Evolutionary conservation across 2,113 vertebrate species (phyloP).

Genomic region (Silurus asotus): DNA sequence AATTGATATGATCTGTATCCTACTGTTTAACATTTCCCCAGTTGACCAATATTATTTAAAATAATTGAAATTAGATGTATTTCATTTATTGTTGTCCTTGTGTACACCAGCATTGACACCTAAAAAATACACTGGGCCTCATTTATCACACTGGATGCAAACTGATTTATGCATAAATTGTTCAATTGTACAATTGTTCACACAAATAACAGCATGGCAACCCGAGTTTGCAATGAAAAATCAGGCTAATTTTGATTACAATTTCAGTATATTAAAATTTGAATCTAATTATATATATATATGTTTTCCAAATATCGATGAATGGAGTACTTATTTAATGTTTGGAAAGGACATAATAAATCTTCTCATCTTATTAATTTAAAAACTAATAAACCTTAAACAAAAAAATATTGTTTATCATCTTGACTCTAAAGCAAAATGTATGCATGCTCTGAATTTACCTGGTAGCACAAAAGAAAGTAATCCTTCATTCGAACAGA

Average conservation of each 20-base stretch:
- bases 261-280: too few relatives aligned
- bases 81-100: background rate
- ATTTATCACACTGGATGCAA: background rate
- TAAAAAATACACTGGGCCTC: background rate
- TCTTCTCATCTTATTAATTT: background rate
- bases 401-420: background rate
- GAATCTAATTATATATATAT: too few relatives aligned
- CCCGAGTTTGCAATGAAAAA: too few relatives aligned
- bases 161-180: too few relatives aligned
- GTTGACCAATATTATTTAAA: background rate
- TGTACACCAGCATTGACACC: background rate
- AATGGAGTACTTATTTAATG: background rate
- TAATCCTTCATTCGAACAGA: constrained; percentile 84
- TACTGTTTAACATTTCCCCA: background rate
- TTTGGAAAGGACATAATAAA: background rate
- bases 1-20: background rate
- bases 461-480: constrained; percentile 88
- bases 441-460: constrained; percentile 54
- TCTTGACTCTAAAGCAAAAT: background rate
- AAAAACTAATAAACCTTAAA: background rate
- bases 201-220: background rate
- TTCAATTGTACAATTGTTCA: too few relatives aligned
- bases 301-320: background rate
- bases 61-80: too few relatives aligned
- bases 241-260: too few relatives aligned